These are phyloP conservation scores for Salvelinus fontinalis DNA, from an alignment of 2,113 vertebrate species.

Conservation along the genomic window DNA sequence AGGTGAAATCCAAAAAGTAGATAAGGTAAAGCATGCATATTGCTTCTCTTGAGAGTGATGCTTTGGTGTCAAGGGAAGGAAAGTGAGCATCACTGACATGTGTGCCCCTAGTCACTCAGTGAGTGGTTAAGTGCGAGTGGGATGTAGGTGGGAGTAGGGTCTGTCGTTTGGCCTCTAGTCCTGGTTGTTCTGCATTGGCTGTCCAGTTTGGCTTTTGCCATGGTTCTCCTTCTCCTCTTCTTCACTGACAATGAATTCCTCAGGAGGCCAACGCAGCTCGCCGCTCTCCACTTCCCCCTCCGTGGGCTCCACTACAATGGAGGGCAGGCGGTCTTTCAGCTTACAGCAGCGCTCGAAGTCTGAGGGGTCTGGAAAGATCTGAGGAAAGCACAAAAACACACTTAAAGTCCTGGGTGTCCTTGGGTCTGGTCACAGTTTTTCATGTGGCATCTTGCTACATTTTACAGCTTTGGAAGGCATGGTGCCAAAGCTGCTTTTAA, in stretches of 20 bases:
- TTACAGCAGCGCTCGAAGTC: slow-evolving; percentile 97
- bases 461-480: slow-evolving; percentile 32
- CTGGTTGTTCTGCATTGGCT: slow-evolving; percentile 64
- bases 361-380: slow-evolving; percentile 97
- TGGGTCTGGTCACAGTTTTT: slow-evolving; percentile 11
- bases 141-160: slow-evolving; percentile 16
- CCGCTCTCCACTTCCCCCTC: slow-evolving; percentile 96
- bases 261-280: slow-evolving; percentile 95
- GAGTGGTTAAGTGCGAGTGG: slow-evolving; percentile 38
- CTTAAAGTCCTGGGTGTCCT: neutral
- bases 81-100: slow-evolving; percentile 7
- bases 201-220: slow-evolving; percentile 71
- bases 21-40: slow-evolving; percentile 23
- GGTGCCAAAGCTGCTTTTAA: slow-evolving; percentile 37
- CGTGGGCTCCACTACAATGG: slow-evolving; percentile 93
- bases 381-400: slow-evolving; percentile 14
- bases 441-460: slow-evolving; percentile 43
- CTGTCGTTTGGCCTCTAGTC: slow-evolving; percentile 53
- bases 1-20: neutral
- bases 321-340: slow-evolving; percentile 94
- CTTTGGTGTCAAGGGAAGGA: slow-evolving; percentile 48
- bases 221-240: slow-evolving; percentile 72
- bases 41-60: slow-evolving; percentile 42
- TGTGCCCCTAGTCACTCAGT: slow-evolving; percentile 33
- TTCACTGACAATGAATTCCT: slow-evolving; percentile 90